Conservation (phyloP, 2,797 vertebrate genomes). For the Cheirogaleus major region DNA sequence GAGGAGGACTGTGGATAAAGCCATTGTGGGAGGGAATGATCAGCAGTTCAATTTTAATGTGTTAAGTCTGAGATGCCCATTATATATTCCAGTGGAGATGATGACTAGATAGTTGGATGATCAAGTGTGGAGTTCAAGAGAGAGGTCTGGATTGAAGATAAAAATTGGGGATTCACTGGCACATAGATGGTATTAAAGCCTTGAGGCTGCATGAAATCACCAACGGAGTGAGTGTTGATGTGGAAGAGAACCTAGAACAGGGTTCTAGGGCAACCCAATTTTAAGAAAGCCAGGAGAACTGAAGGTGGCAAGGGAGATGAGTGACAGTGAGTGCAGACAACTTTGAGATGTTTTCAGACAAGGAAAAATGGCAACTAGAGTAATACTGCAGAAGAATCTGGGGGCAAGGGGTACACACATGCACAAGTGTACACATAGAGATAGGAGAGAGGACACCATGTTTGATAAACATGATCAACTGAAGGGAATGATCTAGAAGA, state of each 20-base stretch:
- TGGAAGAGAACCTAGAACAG: neutral
- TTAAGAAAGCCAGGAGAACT: neutral
- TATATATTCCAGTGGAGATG: neutral
- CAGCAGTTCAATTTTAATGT: neutral
- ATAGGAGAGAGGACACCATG: neutral
- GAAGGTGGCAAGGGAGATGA: neutral
- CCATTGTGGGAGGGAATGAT: neutral
- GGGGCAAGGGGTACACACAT: neutral
- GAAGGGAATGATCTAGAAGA: slow-evolving; percentile 16
- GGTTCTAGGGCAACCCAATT: no score
- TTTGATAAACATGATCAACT: neutral
- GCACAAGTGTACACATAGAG: neutral
- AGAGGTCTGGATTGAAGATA: neutral
- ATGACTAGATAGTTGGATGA: neutral
- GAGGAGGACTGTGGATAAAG: neutral
- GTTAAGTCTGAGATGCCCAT: neutral
- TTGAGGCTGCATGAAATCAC: neutral
- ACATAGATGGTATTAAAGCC: neutral
- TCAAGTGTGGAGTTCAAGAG: neutral
- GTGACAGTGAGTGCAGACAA: neutral
- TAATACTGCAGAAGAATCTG: neutral
- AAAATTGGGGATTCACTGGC: neutral
- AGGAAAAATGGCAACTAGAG: neutral
- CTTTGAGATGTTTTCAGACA: neutral
- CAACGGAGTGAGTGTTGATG: neutral